Evolutionary conservation across 1,140 invertebrate genomes (phyloP).

Genomic region (Zaprionus inermis): DNA sequence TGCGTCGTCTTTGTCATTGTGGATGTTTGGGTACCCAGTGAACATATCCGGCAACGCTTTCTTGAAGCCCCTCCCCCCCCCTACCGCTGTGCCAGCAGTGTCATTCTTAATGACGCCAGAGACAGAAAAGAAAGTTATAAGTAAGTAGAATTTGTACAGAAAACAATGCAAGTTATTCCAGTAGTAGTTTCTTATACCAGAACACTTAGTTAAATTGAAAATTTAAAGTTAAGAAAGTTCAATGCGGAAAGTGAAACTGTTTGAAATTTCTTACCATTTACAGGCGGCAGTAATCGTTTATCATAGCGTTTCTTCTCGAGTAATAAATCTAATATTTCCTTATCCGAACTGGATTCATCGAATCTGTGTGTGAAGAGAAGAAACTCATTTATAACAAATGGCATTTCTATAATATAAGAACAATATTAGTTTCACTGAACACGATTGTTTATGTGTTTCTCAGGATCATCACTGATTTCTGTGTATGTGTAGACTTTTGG

Average conservation of each 20-base stretch:
- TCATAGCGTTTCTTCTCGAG: conserved; percentile 92
- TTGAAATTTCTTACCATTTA: conserved; percentile 88
- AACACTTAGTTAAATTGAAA: conserved; percentile 67
- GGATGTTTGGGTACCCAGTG: conserved; percentile 7
- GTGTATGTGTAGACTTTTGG: conserved; percentile 36
- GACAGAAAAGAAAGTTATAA: conserved; percentile 22
- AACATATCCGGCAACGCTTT: conserved; percentile 19
- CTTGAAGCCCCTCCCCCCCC: neutral
- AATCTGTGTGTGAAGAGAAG: conserved; percentile 87
- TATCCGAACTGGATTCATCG: conserved; percentile 94
- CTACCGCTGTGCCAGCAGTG: neutral
- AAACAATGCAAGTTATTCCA: conserved; percentile 37
- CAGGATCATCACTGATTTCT: conserved; percentile 51
- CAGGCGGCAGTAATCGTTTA: conserved; percentile 93
- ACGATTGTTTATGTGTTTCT: conserved; percentile 1
- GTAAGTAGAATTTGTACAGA: conserved; percentile 11
- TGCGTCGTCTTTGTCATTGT: conserved; percentile 40
- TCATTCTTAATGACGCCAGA: conserved; percentile 35
- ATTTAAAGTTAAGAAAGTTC: conserved; percentile 31
- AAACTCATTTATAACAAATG: conserved; percentile 8
- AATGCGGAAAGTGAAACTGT: neutral
- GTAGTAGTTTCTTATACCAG: conserved; percentile 15
- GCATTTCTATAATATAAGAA: neutral
- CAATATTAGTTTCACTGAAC: conserved; percentile 10
- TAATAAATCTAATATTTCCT: conserved; percentile 94